Evolutionary conservation across 2,888 invertebrate genomes (phyloP).

Genomic region (Tipula lateralis): DNA sequence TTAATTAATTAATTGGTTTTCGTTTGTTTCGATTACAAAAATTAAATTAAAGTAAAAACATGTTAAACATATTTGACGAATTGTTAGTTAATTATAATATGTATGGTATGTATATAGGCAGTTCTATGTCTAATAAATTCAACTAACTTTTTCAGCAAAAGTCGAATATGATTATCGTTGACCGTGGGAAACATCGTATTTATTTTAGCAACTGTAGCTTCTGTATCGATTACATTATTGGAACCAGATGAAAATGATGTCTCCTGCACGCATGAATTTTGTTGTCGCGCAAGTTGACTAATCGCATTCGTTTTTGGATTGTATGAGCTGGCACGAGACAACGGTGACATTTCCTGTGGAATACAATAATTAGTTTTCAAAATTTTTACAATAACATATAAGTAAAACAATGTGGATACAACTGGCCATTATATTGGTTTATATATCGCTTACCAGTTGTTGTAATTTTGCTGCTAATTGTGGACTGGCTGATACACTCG

Average conservation of each 20-base stretch:
- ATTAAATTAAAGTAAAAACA: neutral
- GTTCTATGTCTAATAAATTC: neutral
- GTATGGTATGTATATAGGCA: neutral
- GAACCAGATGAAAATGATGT: slow-evolving; percentile 58
- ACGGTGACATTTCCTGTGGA: slow-evolving; percentile 47
- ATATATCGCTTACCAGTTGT: slow-evolving; percentile 37
- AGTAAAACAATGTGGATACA: too few species aligned
- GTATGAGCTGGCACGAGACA: slow-evolving; percentile 40
- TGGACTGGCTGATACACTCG: slow-evolving; percentile 47
- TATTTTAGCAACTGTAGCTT: slow-evolving; percentile 72
- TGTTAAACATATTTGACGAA: neutral
- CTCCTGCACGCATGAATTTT: slow-evolving; percentile 51
- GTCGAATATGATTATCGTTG: slow-evolving; percentile 79
- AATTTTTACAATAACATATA: neutral
- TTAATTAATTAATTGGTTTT: neutral
- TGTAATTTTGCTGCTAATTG: slow-evolving; percentile 43
- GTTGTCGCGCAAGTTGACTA: slow-evolving; percentile 41
- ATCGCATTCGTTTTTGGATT: slow-evolving; percentile 38
- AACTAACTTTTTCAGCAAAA: slow-evolving; percentile 82
- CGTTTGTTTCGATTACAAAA: neutral
- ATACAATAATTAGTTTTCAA: neutral
- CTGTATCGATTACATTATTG: slow-evolving; percentile 52
- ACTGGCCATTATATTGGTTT: neutral
- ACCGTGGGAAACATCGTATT: slow-evolving; percentile 88
- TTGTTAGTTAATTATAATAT: neutral